These are phyloP conservation scores for Zeus faber DNA, from an alignment of 2,113 vertebrate species.

Conservation along the genomic window DNA sequence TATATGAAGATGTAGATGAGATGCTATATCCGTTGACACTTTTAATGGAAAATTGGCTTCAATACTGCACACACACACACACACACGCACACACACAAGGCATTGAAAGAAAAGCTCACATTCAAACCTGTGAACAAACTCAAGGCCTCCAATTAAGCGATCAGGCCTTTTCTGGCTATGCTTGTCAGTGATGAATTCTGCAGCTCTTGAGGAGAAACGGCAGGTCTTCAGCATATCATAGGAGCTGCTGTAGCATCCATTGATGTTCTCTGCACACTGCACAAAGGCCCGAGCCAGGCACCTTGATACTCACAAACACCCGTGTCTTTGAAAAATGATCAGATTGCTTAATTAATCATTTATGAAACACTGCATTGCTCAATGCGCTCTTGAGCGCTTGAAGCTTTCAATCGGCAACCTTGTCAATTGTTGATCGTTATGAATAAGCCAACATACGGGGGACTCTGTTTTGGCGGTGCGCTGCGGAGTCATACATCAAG, in stretches of 20 bases:
- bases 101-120: slow-evolving; percentile 10
- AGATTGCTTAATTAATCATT: slow-evolving; percentile 47
- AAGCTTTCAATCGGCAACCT: slow-evolving; percentile 40
- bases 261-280: slow-evolving; percentile 3
- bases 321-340: slow-evolving; percentile 35
- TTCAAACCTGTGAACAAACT: not conserved
- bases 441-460: slow-evolving; percentile 17
- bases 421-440: slow-evolving; percentile 51
- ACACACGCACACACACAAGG: not conserved
- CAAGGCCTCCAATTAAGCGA: slow-evolving; percentile 30
- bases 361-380: slow-evolving; percentile 43
- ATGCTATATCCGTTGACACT: too few species aligned
- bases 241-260: slow-evolving; percentile 26
- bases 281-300: slow-evolving; percentile 25
- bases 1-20: too few species aligned
- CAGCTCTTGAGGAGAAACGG: slow-evolving; percentile 7
- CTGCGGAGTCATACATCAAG: slow-evolving; percentile 28
- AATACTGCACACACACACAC: too few species aligned
- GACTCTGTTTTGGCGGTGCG: not conserved
- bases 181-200: slow-evolving; percentile 29
- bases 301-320: slow-evolving; percentile 48
- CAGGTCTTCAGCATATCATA: too few species aligned
- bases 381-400: slow-evolving; percentile 21
- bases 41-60: too few species aligned
- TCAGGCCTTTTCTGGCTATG: slow-evolving; percentile 24